phyloP scores from a whole-genome alignment of 2,113 vertebrate species.

The Cololabis saira region DNA sequence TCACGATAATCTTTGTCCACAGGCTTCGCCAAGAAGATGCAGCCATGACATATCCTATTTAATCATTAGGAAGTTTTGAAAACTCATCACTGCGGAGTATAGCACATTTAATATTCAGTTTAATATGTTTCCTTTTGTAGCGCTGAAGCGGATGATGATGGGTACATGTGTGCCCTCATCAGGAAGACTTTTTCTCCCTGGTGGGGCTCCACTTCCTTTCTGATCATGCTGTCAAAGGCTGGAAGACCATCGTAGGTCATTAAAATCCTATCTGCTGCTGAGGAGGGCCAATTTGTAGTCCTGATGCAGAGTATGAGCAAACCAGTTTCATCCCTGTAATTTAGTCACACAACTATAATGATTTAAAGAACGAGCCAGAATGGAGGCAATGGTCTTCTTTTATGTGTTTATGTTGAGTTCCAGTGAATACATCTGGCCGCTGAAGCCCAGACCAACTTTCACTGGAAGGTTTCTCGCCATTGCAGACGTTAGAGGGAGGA shows the following conservation, averaged over 20 bases:
- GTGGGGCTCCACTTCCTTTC: constrained; percentile 36
- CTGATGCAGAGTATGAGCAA: constrained; percentile 15
- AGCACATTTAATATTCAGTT: constrained; percentile 24
- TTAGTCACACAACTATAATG: not conserved
- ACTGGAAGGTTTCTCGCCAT: not conserved
- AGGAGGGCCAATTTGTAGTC: constrained; percentile 3
- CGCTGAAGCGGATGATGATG: constrained; percentile 40
- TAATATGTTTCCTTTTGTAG: constrained; percentile 18
- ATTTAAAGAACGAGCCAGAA: not conserved
- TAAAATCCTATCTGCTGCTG: constrained; percentile 28
- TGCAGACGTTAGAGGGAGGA: constrained; percentile 1
- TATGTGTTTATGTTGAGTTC: not conserved
- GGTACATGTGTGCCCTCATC: constrained; percentile 31
- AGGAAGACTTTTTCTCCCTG: constrained; percentile 28
- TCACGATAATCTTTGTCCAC: no score
- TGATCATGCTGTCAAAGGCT: constrained; percentile 40
- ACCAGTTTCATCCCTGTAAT: constrained; percentile 22
- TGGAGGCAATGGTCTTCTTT: not conserved
- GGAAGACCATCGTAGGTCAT: constrained; percentile 29
- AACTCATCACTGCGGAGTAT: no score
- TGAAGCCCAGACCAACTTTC: not conserved
- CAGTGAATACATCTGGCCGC: not conserved
- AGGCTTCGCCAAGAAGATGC: no score
- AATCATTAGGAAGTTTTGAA: no score
- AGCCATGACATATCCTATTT: no score